Conservation (phyloP, 2,888 invertebrate genomes). For the Strigamia maritima region DNA sequence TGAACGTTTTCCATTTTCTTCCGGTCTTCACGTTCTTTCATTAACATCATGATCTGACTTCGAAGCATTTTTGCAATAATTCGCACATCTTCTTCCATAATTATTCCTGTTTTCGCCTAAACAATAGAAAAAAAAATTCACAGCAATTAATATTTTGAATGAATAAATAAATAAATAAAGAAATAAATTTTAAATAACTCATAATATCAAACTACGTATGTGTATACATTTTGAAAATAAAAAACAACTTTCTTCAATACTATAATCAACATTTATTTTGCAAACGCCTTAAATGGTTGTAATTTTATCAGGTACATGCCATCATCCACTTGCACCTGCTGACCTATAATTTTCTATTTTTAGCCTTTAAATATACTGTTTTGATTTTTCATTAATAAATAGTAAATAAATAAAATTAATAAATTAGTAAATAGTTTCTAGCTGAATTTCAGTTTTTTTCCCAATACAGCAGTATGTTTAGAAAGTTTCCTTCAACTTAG, state of each 20-base stretch:
- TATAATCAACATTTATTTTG: neutral
- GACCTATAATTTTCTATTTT: constrained; percentile 4
- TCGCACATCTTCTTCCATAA: constrained; percentile 90
- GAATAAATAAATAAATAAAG: neutral
- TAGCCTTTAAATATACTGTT: neutral
- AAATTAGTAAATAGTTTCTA: neutral
- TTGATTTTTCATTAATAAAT: neutral
- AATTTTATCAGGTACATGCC: neutral
- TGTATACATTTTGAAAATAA: neutral
- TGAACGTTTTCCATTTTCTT: constrained; percentile 50
- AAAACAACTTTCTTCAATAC: neutral
- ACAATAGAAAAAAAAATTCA: neutral
- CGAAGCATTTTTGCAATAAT: constrained; percentile 86
- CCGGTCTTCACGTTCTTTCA: constrained; percentile 61
- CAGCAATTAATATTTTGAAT: neutral
- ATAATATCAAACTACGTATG: too few species aligned
- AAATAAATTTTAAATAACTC: too few species aligned
- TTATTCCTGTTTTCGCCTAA: constrained; percentile 82
- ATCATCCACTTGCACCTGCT: neutral
- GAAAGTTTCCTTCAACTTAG: too few species aligned
- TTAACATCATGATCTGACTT: constrained; percentile 75
- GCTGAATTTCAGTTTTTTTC: too few species aligned
- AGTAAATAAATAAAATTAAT: neutral
- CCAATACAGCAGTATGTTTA: too few species aligned
- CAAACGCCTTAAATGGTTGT: neutral